Conservation (phyloP, 2,888 invertebrate genomes). For the Trilocha varians region DNA sequence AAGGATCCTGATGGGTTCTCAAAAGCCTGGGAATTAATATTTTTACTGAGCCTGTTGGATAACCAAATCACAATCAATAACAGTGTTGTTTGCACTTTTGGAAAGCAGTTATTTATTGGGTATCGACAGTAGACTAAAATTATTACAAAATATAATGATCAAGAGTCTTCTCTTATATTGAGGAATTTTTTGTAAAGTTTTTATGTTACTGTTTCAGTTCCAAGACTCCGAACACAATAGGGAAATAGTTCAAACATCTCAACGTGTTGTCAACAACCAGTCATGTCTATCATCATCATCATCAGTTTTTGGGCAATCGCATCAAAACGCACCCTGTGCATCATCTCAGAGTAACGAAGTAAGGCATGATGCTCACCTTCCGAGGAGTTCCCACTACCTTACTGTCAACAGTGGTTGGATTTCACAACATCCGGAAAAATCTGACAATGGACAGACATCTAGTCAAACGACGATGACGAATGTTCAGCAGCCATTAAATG, state of each 20-base stretch:
- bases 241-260: slow-evolving; percentile 31
- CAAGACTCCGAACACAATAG: slow-evolving; percentile 45
- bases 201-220: slow-evolving; percentile 36
- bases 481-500: slow-evolving; percentile 32
- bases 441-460: slow-evolving; percentile 39
- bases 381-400: slow-evolving; percentile 59
- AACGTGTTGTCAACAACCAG: slow-evolving; percentile 32
- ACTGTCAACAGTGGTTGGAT: slow-evolving; percentile 68
- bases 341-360: slow-evolving; percentile 36
- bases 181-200: too few relatives aligned
- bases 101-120: too few relatives aligned
- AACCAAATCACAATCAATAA: too few relatives aligned
- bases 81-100: too few relatives aligned
- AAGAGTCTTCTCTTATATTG: too few relatives aligned
- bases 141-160: too few relatives aligned
- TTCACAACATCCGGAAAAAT: slow-evolving; percentile 49
- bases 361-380: slow-evolving; percentile 52
- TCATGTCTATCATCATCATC: slow-evolving; percentile 23
- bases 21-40: too few relatives aligned
- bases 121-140: too few relatives aligned
- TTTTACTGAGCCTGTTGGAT: too few relatives aligned
- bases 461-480: slow-evolving; percentile 23
- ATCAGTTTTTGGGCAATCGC: slow-evolving; percentile 23
- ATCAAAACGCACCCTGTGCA: slow-evolving; percentile 32
- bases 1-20: too few relatives aligned